Evolutionary conservation across 2,797 vertebrate genomes (phyloP), one percentile per base, ranked within the genome.

Genomic region (Muscicapa comitata): DNA sequence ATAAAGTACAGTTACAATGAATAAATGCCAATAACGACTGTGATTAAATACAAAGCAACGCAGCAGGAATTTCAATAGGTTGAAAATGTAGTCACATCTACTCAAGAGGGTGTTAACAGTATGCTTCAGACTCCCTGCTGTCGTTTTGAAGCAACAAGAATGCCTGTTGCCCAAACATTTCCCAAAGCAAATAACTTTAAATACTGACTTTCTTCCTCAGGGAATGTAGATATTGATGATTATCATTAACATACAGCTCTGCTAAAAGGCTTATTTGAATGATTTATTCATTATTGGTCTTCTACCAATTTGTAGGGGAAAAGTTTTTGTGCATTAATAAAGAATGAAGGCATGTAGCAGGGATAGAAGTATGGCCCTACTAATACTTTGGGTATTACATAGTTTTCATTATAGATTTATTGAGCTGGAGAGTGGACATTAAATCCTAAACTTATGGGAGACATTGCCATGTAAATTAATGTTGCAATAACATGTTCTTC

Each of bases 91-190:
- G 86, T 82, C 83, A 67, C 48, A 82, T 88, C 50, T 85, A 79
- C 86, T 88, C 62, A 76, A 92, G 87, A 93, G 89, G 84, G 80
- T 96, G 88, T 84, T 95, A 93, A 76, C 86, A 88, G 74, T 71
- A 31, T 77, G 78, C 13, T 86, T 74, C 83, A 93, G 83, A 77
- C 74, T 86, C 83, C 90, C 86, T 81, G 86, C 76, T 3, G 9
- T 37, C 8, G 0, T 67, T 93, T 42, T 67, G 57, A 94, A 91
- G 72, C 38, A 92, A 40, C 45, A 65, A 84, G 63, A 82, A 86
- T 93, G 59, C 28, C 42, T 77, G 31, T 85, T 79, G 81, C 86
- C 57, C 91, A 91, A 90, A 88, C 11, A 13, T 35, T 89, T 94
- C 87, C 65, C 51, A 68, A 77, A 88, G 40, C 35, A 88, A 94